Evolutionary conservation across 2,113 vertebrate species (phyloP).

Genomic region (Tylochromis polylepis): DNA sequence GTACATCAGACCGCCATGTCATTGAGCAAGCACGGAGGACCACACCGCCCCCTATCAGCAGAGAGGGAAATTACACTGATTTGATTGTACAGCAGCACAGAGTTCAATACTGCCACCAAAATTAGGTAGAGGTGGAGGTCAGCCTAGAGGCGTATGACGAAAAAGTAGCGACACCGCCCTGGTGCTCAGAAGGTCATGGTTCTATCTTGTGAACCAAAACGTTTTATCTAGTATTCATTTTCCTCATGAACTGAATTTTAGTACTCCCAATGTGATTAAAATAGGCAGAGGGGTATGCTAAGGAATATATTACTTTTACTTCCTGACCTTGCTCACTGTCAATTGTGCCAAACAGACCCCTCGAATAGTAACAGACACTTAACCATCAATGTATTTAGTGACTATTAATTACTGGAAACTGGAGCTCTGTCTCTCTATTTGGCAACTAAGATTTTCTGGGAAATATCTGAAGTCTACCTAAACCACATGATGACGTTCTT

Average conservation of each 20-base stretch:
- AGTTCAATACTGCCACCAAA: background rate
- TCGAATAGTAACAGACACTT: background rate
- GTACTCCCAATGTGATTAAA: background rate
- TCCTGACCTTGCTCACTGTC: background rate
- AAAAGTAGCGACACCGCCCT: background rate
- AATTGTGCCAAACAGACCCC: background rate
- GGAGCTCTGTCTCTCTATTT: no score
- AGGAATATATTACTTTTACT: background rate
- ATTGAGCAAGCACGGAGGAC: background rate
- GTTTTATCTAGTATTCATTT: background rate
- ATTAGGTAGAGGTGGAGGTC: background rate
- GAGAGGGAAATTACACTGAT: background rate
- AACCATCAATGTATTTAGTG: background rate
- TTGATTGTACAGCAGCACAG: background rate
- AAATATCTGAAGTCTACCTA: no score
- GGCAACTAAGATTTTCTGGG: no score
- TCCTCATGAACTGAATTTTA: background rate
- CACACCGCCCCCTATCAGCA: constrained; percentile 31
- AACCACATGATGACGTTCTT: no score
- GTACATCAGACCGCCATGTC: constrained; percentile 49
- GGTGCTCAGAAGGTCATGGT: background rate
- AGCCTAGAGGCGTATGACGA: background rate
- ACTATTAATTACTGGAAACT: no score
- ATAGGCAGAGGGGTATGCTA: background rate
- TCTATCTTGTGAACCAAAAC: background rate